phyloP scores from a whole-genome alignment of 2,113 vertebrate species.

The Pavo muticus region DNA sequence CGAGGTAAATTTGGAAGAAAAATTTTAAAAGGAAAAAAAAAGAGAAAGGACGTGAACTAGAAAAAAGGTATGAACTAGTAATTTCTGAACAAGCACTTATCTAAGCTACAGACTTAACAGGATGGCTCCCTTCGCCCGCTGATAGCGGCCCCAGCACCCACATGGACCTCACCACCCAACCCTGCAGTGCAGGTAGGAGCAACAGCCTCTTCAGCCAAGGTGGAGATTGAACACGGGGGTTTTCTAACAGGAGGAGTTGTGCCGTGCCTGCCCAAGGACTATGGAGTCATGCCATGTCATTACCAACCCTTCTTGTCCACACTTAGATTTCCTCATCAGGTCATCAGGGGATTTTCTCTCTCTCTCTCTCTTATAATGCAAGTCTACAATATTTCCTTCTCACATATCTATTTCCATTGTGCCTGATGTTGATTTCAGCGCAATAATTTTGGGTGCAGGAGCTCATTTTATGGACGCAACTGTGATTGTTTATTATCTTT shows the following conservation, averaged over 20 bases:
- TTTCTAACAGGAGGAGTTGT: background rate
- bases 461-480: background rate
- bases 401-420: background rate
- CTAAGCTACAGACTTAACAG: background rate
- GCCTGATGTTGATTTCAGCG: background rate
- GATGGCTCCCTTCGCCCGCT: background rate
- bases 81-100: background rate
- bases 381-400: background rate
- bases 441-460: background rate
- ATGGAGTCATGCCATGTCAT: background rate
- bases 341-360: background rate
- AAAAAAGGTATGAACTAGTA: background rate
- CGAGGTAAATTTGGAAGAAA: background rate
- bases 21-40: background rate
- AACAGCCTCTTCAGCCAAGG: background rate
- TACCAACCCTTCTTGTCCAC: background rate
- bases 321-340: background rate
- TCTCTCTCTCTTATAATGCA: background rate
- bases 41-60: background rate
- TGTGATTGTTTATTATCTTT: background rate
- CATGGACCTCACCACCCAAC: rapidly evolving
- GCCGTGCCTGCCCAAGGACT: rapidly evolving
- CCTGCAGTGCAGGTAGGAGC: rapidly evolving
- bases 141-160: background rate
- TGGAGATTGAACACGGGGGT: rapidly evolving